phyloP scores from a whole-genome alignment of 2,113 vertebrate genomes.

The Pseudorectes ferrugineus region DNA sequence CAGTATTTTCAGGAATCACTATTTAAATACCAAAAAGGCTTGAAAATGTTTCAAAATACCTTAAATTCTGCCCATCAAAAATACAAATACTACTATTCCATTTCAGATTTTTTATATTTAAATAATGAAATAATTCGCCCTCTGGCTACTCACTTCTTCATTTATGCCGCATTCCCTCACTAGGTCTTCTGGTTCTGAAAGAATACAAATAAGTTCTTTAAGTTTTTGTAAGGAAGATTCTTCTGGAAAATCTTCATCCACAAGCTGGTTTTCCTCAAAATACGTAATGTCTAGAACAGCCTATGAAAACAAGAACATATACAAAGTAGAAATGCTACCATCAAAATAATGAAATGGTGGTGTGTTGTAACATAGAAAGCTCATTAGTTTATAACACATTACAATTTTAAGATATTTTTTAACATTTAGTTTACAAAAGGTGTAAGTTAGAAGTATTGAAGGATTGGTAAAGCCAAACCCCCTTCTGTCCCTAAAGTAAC shows the following conservation, averaged over 20 bases:
- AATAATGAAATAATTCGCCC: background rate
- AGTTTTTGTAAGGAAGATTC: constrained; percentile 87
- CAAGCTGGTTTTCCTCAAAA: constrained; percentile 93
- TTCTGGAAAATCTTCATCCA: constrained; percentile 93
- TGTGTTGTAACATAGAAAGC: background rate
- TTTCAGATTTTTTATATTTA: background rate
- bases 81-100: background rate
- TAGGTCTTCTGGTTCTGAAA: constrained; percentile 91
- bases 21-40: background rate
- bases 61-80: background rate
- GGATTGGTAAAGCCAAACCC: background rate
- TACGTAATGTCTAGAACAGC: constrained; percentile 92
- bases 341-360: background rate
- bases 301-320: constrained; percentile 61
- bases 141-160: constrained; percentile 63
- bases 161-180: constrained; percentile 61
- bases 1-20: background rate
- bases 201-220: constrained; percentile 82
- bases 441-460: background rate
- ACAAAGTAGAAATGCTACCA: background rate
- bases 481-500: background rate
- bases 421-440: background rate
- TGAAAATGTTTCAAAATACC: background rate
- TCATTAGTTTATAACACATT: background rate
- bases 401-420: background rate